Conservation (phyloP, 2,797 vertebrate species). For the Parotocinclus haroldoi region DNA sequence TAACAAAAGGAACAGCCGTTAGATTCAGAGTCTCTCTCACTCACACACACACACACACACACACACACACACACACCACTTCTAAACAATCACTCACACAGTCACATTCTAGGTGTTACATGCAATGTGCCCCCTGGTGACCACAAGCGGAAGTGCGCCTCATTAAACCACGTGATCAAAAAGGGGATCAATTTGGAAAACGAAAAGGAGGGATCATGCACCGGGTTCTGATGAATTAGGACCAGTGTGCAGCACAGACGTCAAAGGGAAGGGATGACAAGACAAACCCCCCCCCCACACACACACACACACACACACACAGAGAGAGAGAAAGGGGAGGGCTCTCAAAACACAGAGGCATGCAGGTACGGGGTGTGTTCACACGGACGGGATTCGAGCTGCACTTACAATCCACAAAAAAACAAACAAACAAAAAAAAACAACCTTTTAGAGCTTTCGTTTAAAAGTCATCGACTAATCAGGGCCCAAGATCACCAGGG, state of each 20-base stretch:
- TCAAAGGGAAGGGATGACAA: slow-evolving; percentile 2
- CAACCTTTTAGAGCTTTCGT: too few species aligned
- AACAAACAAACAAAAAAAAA: too few species aligned
- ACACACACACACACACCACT: slow-evolving; percentile 32
- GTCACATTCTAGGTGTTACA: background rate
- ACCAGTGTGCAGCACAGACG: slow-evolving; percentile 34
- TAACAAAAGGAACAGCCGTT: slow-evolving; percentile 97
- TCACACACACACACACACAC: background rate
- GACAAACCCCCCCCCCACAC: background rate
- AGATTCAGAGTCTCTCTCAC: slow-evolving; percentile 77
- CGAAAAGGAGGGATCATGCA: too few species aligned
- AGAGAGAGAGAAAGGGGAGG: too few species aligned
- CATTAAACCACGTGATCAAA: background rate
- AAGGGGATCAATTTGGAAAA: background rate
- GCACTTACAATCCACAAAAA: too few species aligned
- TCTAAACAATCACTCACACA: slow-evolving; percentile 23
- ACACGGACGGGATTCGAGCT: too few species aligned
- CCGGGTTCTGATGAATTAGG: slow-evolving; percentile 13
- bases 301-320: background rate
- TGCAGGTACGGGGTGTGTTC: background rate
- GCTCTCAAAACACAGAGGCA: too few species aligned
- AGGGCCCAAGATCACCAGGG: too few species aligned
- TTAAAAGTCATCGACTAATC: too few species aligned
- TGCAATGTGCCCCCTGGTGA: slow-evolving; percentile 29
- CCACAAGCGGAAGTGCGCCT: slow-evolving; percentile 41